Base-by-base conservation (phyloP, 2,888 invertebrate species). In the Drosophila quinaria region DNA sequence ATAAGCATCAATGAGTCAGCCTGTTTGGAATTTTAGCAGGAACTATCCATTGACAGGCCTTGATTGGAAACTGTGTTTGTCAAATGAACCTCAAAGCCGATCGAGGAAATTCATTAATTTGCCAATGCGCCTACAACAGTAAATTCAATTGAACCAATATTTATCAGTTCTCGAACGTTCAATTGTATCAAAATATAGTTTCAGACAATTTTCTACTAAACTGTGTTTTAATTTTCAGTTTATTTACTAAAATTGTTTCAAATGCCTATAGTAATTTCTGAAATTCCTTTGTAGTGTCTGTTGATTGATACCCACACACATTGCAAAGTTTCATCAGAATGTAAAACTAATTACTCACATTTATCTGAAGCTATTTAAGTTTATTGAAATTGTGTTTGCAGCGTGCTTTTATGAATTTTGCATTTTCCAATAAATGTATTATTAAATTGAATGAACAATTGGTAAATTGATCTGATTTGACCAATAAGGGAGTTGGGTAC, bases 101-200 rank as follows among this genome's bases (percentile, higher is more conserved):
- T 56, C 19, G 50, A 10, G 6, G 9, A 31, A 59, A 46, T 70
- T 29, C n/a, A 42, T 62, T 22, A 41, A 47, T 56, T 50, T 22
- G 29, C 17, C 31, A 33, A 39, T n/a, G 37, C 35, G 37, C 22
- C 4, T 39, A 35, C 8, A 9, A 35, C 2, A 13, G 42, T 6
- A 42, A 31, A 19, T 33, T 19, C 9, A 19, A 19, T 4, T n/a
- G 9, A 37, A 25, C 6, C 50, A 17, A 31, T 31, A 37, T n/a
- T n/a, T 8, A n/a, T 0, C 3, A n/a, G 42, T 6, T 17, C 13
- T 33, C 13, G 9, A 19, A 19, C 3, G 22, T 22, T 31, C 49
- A 15, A 31, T 31, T 4, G 5, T 35, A n/a, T n/a, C n/a, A n/a
- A n/a, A n/a, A n/a, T n/a, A n/a, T 29, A n/a, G 2, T 29, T 47